A percentile compares a stretch with the other conserved stretches of the same genome.
phyloP scores from a whole-genome alignment of 1,140 invertebrate genomes.

The Heliconius melpomene region DNA sequence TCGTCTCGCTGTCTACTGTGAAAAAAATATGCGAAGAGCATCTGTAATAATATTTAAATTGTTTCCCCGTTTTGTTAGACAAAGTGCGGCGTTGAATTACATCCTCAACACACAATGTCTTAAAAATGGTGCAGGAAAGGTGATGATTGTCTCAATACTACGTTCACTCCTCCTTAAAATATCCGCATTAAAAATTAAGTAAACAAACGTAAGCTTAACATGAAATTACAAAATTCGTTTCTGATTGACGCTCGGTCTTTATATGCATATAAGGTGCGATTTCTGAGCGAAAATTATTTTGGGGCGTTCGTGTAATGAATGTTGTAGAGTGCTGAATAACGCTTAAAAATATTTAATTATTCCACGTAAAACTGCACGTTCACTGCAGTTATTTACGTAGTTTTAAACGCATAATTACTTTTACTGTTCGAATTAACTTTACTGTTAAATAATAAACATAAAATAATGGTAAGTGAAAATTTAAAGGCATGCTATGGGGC shows the following conservation, averaged over 20 bases:
- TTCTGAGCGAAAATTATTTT: slow-evolving; percentile 7
- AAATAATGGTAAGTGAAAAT: slow-evolving; percentile 1
- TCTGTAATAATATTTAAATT: too few species aligned
- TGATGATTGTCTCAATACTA: too few species aligned
- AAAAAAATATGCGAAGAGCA: too few species aligned
- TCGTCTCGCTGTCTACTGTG: too few species aligned
- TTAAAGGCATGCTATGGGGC: not conserved
- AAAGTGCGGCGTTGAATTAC: too few species aligned
- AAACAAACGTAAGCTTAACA: not conserved
- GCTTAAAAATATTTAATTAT: slow-evolving; percentile 15
- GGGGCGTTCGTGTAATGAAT: slow-evolving; percentile 5
- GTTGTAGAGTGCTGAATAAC: slow-evolving; percentile 9
- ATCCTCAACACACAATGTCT: too few species aligned
- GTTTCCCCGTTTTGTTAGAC: too few species aligned
- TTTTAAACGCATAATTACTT: slow-evolving; percentile 9
- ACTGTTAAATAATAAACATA: slow-evolving; percentile 1
- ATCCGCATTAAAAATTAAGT: too few species aligned
- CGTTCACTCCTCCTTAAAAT: too few species aligned
- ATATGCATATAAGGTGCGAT: not conserved
- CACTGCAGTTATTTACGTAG: slow-evolving; percentile 7
- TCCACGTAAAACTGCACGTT: slow-evolving; percentile 11
- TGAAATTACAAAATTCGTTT: not conserved
- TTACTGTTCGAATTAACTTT: slow-evolving; percentile 1
- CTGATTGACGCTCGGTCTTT: slow-evolving; percentile 4
- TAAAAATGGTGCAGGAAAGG: too few species aligned